Conservation (phyloP, 2,888 invertebrate species). For the Clitarchus hookeri region DNA sequence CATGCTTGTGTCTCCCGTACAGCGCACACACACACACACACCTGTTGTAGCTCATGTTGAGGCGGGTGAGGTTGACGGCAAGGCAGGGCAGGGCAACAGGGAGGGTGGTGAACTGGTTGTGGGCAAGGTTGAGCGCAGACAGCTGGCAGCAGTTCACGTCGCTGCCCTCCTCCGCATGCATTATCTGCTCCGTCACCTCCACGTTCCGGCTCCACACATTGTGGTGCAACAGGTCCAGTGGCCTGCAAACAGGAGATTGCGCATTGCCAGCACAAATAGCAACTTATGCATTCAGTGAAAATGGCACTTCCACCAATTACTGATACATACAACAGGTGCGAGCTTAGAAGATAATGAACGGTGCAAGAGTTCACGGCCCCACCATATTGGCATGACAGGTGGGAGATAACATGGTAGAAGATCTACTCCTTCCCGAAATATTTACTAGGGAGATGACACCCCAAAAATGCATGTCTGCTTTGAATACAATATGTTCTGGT, state of each 20-base stretch:
- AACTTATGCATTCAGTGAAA: too few species aligned
- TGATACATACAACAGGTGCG: too few species aligned
- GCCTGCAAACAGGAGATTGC: conserved; percentile 41
- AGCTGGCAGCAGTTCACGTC: conserved; percentile 67
- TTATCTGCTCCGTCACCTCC: conserved; percentile 68
- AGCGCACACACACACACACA: conserved; percentile 40
- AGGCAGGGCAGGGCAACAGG: conserved; percentile 89
- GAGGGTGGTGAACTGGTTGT: conserved; percentile 86
- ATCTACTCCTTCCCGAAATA: too few species aligned
- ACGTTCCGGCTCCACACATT: conserved; percentile 73
- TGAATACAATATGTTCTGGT: too few species aligned
- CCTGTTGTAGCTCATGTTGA: conserved; percentile 92
- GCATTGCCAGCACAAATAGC: too few species aligned
- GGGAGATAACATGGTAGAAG: too few species aligned
- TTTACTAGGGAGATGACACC: too few species aligned
- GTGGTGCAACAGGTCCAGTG: conserved; percentile 69
- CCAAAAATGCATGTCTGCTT: too few species aligned
- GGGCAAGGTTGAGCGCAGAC: conserved; percentile 81
- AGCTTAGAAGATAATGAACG: too few species aligned
- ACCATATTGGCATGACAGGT: too few species aligned
- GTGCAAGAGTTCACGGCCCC: too few species aligned
- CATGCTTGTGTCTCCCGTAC: neutral
- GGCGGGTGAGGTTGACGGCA: conserved; percentile 80
- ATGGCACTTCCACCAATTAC: too few species aligned
- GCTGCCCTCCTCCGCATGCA: conserved; percentile 62